These are phyloP conservation scores for Acleris sparsana DNA, from an alignment of 2,888 invertebrate genomes.

Conservation along the genomic window DNA sequence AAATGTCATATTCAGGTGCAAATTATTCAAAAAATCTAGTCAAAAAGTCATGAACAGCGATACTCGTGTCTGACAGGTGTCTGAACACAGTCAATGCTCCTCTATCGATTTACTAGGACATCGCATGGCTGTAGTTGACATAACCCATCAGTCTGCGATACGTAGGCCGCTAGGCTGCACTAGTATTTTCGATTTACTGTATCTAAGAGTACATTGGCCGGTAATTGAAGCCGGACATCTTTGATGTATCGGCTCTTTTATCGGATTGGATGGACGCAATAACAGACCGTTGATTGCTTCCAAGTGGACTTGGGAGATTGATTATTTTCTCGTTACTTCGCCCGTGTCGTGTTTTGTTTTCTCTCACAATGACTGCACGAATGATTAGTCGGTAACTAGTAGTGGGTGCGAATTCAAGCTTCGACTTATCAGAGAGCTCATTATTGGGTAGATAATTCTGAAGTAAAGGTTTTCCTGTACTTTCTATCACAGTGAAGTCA, in stretches of 20 bases:
- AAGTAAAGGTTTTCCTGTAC: too few species aligned
- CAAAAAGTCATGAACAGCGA: constrained; percentile 12
- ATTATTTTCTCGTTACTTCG: constrained; percentile 79
- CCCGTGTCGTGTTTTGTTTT: constrained; percentile 62
- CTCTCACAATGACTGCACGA: constrained; percentile 47
- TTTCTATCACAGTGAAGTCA: too few species aligned
- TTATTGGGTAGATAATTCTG: not conserved
- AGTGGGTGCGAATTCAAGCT: constrained; percentile 8
- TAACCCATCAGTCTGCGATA: constrained; percentile 48
- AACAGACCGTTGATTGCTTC: constrained; percentile 83
- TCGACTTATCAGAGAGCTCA: not conserved
- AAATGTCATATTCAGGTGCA: too few species aligned
- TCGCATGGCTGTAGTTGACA: constrained; percentile 57
- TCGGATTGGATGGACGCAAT: constrained; percentile 82
- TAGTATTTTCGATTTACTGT: constrained; percentile 75
- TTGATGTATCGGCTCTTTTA: constrained; percentile 83
- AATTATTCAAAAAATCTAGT: too few species aligned
- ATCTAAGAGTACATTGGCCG: constrained; percentile 69
- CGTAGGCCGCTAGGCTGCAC: constrained; percentile 62
- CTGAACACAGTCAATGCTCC: constrained; percentile 11
- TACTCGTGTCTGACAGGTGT: constrained; percentile 21
- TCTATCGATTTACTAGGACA: constrained; percentile 49
- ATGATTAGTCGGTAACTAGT: constrained; percentile 32
- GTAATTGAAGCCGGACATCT: constrained; percentile 82
- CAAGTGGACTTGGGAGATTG: constrained; percentile 80